phyloP scores from a whole-genome alignment of 2,113 vertebrate species.

The Hypomesus transpacificus region DNA sequence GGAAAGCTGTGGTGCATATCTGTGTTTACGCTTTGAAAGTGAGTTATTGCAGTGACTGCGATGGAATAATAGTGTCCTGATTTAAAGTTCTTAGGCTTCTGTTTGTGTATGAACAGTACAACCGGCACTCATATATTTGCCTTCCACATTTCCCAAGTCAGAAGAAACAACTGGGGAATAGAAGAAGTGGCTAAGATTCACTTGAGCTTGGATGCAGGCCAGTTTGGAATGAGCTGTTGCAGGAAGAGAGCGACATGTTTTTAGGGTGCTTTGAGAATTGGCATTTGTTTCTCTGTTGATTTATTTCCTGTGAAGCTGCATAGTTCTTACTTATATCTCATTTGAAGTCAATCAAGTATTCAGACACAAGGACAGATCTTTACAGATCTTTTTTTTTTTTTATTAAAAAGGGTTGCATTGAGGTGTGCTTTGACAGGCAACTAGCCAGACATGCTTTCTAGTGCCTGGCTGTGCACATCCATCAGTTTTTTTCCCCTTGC shows the following conservation, averaged over 20 bases:
- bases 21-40: too few species aligned
- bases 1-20: too few species aligned
- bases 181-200: not conserved
- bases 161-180: too few species aligned
- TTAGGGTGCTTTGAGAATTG: not conserved
- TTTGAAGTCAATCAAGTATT: not conserved
- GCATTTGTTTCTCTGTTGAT: not conserved
- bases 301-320: not conserved
- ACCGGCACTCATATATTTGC: too few species aligned
- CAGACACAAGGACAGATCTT: not conserved
- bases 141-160: too few species aligned
- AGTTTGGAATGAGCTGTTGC: not conserved
- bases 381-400: not conserved
- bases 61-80: too few species aligned
- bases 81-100: too few species aligned
- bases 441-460: not conserved
- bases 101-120: too few species aligned
- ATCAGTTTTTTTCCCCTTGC: not conserved
- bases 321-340: not conserved
- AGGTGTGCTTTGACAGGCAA: constrained; percentile 15
- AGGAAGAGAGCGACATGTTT: not conserved
- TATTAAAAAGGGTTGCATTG: constrained; percentile 4
- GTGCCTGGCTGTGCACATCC: not conserved
- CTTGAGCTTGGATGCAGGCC: not conserved
- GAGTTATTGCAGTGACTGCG: too few species aligned